Evolutionary conservation across 2,888 invertebrate species (phyloP).

Genomic region (Tenodera sinensis): DNA sequence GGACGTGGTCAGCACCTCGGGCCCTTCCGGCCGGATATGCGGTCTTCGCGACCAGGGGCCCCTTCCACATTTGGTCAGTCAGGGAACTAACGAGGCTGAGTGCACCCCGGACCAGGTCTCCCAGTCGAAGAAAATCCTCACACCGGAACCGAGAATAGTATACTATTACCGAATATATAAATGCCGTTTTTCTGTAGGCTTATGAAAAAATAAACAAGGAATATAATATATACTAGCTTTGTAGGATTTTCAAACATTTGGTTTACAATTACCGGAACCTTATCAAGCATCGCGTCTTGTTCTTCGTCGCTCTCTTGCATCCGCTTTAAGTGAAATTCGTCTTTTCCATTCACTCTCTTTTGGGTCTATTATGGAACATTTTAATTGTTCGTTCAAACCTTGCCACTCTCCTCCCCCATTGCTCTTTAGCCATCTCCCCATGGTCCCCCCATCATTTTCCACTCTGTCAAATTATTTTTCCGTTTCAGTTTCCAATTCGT

Average conservation of each 20-base stretch:
- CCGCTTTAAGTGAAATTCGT: background rate
- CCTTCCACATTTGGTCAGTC: too few relatives aligned
- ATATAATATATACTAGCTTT: background rate
- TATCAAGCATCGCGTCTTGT: background rate
- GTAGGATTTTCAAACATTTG: too few relatives aligned
- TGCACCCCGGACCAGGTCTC: too few relatives aligned
- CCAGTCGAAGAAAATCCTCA: too few relatives aligned
- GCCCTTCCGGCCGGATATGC: too few relatives aligned
- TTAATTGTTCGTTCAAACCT: slow-evolving; percentile 9
- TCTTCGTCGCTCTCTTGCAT: background rate
- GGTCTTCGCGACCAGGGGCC: too few relatives aligned
- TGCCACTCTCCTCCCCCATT: background rate
- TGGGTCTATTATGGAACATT: slow-evolving; percentile 6
- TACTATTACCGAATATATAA: too few relatives aligned
- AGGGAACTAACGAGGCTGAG: too few relatives aligned
- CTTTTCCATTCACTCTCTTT: background rate
- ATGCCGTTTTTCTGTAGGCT: too few relatives aligned
- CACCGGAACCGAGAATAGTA: too few relatives aligned
- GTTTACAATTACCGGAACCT: background rate
- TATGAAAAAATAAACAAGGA: too few relatives aligned
- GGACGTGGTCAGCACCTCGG: too few relatives aligned
- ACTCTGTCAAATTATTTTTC: slow-evolving; percentile 25
- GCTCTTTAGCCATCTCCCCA: slow-evolving; percentile 6
- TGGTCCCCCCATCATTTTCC: slow-evolving; percentile 24
- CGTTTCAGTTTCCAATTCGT: slow-evolving; percentile 23